phyloP scores from a whole-genome alignment of 1,140 invertebrate species.

The Chironomus striatipennis region DNA sequence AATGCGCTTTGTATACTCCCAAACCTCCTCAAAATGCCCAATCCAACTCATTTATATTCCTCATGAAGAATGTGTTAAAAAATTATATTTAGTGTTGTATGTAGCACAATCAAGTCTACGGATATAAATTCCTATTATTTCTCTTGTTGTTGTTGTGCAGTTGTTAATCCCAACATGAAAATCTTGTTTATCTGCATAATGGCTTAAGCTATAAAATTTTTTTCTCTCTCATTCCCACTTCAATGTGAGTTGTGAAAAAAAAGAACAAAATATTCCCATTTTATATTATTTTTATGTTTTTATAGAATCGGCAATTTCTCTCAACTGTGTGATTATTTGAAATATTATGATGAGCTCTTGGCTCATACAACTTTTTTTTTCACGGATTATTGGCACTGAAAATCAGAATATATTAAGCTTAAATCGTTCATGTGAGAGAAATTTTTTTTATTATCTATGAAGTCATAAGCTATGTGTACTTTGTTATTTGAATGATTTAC shows the following conservation, averaged over 20 bases:
- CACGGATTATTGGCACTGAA: not conserved
- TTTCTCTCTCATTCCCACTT: not conserved
- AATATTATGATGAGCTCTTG: constrained; percentile 7
- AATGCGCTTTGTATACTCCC: too few relatives aligned
- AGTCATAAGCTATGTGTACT: not conserved
- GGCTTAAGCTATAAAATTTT: not conserved
- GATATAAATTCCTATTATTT: not conserved
- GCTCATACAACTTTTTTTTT: not conserved
- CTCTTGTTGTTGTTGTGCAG: not conserved
- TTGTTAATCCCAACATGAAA: not conserved
- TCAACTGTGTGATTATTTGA: not conserved
- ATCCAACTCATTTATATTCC: too few relatives aligned
- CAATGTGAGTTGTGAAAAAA: too few relatives aligned
- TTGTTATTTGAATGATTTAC: too few relatives aligned
- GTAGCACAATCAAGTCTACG: too few relatives aligned
- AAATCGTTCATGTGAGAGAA: not conserved
- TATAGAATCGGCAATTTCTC: too few relatives aligned
- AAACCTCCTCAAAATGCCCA: too few relatives aligned
- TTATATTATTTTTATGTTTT: too few relatives aligned
- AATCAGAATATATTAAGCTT: not conserved
- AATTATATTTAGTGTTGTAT: too few relatives aligned
- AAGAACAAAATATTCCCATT: too few relatives aligned
- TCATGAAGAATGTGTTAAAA: too few relatives aligned
- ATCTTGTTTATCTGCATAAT: constrained; percentile 3
- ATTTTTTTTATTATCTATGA: not conserved